These are phyloP conservation scores for Seira musarum DNA, from an alignment of 2,888 invertebrate species.

Conservation along the genomic window DNA sequence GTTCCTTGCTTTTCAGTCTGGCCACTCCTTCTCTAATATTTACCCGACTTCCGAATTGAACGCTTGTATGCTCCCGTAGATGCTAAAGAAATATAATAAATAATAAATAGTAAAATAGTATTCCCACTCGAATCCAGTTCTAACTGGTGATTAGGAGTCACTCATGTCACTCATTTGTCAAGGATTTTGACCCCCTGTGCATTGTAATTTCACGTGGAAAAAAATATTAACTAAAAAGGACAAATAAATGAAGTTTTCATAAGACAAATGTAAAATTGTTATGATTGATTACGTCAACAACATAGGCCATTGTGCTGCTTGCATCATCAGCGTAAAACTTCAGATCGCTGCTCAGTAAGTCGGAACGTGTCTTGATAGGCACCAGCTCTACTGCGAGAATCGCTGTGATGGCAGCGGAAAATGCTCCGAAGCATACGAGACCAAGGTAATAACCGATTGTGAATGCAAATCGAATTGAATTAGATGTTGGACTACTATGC, in stretches of 20 bases:
- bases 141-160: too few species aligned
- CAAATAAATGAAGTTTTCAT: neutral
- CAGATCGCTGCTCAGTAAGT: conserved; percentile 36
- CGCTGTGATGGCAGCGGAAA: conserved; percentile 52
- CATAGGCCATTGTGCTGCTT: conserved; percentile 39
- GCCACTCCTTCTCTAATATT: conserved; percentile 37
- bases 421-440: conserved; percentile 52
- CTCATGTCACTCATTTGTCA: too few species aligned
- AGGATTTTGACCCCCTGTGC: too few species aligned
- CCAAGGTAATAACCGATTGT: conserved; percentile 44
- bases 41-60: conserved; percentile 22
- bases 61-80: neutral
- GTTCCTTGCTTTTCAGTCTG: conserved; percentile 5
- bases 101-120: too few species aligned
- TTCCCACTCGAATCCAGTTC: too few species aligned
- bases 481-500: conserved; percentile 49
- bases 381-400: conserved; percentile 55
- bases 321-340: conserved; percentile 47
- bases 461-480: conserved; percentile 41
- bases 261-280: conserved; percentile 6
- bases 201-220: too few species aligned
- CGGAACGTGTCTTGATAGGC: conserved; percentile 53
- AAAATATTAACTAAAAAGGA: neutral
- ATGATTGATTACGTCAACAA: conserved; percentile 38
- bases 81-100: too few species aligned